Conservation (phyloP, 2,888 invertebrate species). For the Diaperis boleti region DNA sequence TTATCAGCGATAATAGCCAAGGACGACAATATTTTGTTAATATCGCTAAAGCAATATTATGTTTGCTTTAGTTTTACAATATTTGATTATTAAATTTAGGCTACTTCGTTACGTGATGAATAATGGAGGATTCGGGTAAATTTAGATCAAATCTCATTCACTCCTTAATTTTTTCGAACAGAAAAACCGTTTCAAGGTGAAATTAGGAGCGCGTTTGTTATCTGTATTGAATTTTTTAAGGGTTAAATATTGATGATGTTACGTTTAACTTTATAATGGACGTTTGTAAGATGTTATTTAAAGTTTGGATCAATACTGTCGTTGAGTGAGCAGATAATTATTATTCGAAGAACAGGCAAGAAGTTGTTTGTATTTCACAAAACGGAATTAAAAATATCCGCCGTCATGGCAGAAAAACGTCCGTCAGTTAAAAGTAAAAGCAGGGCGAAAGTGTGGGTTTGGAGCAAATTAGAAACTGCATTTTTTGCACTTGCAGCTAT, state of each 20-base stretch:
- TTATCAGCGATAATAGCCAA: slow-evolving; percentile 42
- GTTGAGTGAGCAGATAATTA: slow-evolving; percentile 6
- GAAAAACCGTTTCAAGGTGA: slow-evolving; percentile 14
- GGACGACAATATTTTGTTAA: slow-evolving; percentile 35
- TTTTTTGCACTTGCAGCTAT: slow-evolving; percentile 15
- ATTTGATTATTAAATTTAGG: slow-evolving; percentile 33
- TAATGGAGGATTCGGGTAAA: neutral
- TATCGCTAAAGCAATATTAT: slow-evolving; percentile 26
- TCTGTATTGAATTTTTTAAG: slow-evolving; percentile 9
- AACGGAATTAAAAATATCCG: slow-evolving; percentile 18
- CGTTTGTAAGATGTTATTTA: slow-evolving; percentile 13
- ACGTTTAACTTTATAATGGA: slow-evolving; percentile 10
- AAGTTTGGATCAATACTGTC: slow-evolving; percentile 16
- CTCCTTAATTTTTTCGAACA: neutral
- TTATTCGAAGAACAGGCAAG: slow-evolving; percentile 2
- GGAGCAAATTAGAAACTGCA: slow-evolving; percentile 23
- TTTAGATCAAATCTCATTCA: neutral
- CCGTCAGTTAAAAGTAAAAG: slow-evolving; percentile 21
- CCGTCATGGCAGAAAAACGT: slow-evolving; percentile 24
- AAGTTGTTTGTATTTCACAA: neutral
- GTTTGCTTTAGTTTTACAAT: slow-evolving; percentile 31
- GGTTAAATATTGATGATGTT: slow-evolving; percentile 7
- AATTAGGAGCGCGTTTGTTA: neutral
- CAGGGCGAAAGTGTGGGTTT: slow-evolving; percentile 17
- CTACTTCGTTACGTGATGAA: slow-evolving; percentile 14